Conservation (phyloP, 2,797 vertebrate genomes). For the Astyanax mexicanus region DNA sequence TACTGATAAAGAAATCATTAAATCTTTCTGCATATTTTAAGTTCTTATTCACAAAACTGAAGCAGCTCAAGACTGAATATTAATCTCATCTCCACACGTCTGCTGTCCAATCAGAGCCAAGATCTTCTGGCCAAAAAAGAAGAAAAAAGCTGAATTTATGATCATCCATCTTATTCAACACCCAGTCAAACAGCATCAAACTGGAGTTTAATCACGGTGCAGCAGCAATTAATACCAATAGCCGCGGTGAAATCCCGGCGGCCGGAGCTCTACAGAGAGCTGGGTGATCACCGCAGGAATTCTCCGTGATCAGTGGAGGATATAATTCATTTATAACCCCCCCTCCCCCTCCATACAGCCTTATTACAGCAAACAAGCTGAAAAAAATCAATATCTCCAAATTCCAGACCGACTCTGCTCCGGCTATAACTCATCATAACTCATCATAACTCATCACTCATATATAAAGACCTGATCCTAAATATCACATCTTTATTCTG, state of each 20-base stretch:
- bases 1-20: too few species aligned
- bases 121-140: slow-evolving; percentile 9
- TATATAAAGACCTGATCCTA: slow-evolving; percentile 36
- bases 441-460: slow-evolving; percentile 57
- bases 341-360: slow-evolving; percentile 53
- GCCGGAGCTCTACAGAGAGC: slow-evolving; percentile 64
- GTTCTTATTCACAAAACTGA: not conserved
- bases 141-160: slow-evolving; percentile 52
- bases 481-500: slow-evolving; percentile 17
- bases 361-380: slow-evolving; percentile 65
- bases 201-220: slow-evolving; percentile 74
- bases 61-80: not conserved
- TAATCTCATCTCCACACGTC: not conserved
- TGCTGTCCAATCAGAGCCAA: not conserved
- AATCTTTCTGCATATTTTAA: not conserved
- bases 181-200: slow-evolving; percentile 75
- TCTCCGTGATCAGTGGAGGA: slow-evolving; percentile 68
- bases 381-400: slow-evolving; percentile 61
- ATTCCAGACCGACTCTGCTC: slow-evolving; percentile 43
- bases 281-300: slow-evolving; percentile 64
- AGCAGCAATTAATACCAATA: slow-evolving; percentile 79
- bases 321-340: slow-evolving; percentile 71
- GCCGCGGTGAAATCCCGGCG: slow-evolving; percentile 61
- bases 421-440: slow-evolving; percentile 49
- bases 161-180: slow-evolving; percentile 76